These are phyloP conservation scores for Lepidonotus clava DNA, from an alignment of 2,888 invertebrate genomes.

Conservation along the genomic window DNA sequence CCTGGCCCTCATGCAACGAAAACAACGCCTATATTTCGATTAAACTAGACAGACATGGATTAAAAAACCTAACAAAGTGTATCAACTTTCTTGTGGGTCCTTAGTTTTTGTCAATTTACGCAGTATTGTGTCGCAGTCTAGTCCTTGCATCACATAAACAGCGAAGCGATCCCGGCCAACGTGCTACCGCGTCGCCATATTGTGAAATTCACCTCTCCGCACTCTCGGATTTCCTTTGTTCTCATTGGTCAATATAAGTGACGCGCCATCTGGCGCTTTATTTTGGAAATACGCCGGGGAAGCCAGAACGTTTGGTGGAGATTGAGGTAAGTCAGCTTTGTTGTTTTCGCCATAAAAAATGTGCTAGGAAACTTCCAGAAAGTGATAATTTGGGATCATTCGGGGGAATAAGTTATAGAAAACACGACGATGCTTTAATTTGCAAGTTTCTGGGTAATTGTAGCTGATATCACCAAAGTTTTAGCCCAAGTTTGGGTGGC, in stretches of 20 bases:
- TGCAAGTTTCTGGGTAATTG: neutral
- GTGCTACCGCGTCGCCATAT: conserved; percentile 32
- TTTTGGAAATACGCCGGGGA: neutral
- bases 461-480: neutral
- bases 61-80: neutral
- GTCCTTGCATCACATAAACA: conserved; percentile 6
- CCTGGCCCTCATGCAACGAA: neutral
- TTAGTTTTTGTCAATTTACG: neutral
- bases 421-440: neutral
- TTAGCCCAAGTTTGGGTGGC: neutral
- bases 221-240: conserved; percentile 15
- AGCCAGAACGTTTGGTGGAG: neutral
- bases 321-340: neutral
- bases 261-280: conserved; percentile 19
- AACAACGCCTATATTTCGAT: neutral
- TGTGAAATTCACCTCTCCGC: conserved; percentile 21
- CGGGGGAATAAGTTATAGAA: neutral
- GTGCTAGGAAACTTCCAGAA: neutral
- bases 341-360: neutral
- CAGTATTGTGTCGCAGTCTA: neutral
- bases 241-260: neutral
- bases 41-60: conserved; percentile 3
- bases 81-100: neutral
- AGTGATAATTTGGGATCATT: too few relatives aligned
- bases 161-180: neutral